phyloP scores from a whole-genome alignment of 1,140 invertebrate species.

The Bombyx mori region DNA sequence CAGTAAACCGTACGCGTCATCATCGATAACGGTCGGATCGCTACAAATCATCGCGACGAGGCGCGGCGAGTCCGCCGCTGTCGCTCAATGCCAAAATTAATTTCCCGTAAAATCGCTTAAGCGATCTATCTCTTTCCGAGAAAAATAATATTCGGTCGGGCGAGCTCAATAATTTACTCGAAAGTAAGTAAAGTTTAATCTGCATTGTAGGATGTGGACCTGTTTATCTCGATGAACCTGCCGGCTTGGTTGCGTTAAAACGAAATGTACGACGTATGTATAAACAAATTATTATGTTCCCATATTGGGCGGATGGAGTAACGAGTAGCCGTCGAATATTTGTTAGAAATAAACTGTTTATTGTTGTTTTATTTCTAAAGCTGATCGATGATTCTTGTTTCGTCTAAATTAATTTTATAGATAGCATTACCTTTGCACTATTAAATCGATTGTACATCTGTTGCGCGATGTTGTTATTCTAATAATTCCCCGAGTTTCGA shows the following conservation, averaged over 20 bases:
- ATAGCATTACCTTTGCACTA: too few relatives aligned
- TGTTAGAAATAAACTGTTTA: too few relatives aligned
- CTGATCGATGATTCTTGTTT: too few relatives aligned
- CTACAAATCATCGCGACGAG: conserved; percentile 43
- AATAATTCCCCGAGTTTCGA: too few relatives aligned
- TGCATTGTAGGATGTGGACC: conserved; percentile 27
- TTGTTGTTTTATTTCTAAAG: too few relatives aligned
- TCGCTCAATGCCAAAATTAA: conserved; percentile 58
- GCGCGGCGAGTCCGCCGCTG: conserved; percentile 22
- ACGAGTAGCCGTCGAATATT: conserved; percentile 12
- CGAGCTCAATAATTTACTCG: conserved; percentile 38
- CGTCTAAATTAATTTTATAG: too few relatives aligned
- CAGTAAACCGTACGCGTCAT: conserved; percentile 54
- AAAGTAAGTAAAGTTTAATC: conserved; percentile 38
- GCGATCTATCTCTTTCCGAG: conserved; percentile 57
- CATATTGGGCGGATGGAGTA: conserved; percentile 33
- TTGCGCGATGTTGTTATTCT: too few relatives aligned
- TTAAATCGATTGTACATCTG: too few relatives aligned
- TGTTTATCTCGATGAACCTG: conserved; percentile 34
- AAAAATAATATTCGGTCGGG: conserved; percentile 47
- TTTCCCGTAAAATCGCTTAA: conserved; percentile 60
- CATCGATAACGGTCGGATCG: conserved; percentile 41
- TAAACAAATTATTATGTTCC: conserved; percentile 55
- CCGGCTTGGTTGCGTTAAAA: conserved; percentile 23
- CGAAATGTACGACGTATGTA: conserved; percentile 29